Evolutionary conservation across 2,113 vertebrate species (phyloP).

Genomic region (Trinectes maculatus): DNA sequence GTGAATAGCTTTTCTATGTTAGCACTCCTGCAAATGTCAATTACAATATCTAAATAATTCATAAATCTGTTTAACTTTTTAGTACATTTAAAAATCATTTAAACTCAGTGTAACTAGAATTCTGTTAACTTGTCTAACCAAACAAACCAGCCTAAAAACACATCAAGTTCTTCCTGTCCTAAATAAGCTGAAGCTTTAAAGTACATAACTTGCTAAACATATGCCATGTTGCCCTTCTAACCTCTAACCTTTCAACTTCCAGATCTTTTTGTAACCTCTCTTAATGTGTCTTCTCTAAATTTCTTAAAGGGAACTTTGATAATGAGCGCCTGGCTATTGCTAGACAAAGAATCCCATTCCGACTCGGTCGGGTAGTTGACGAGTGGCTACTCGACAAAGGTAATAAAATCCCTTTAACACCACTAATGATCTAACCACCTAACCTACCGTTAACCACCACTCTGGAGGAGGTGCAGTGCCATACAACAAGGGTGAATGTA

Average conservation of each 20-base stretch:
- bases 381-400: conserved; percentile 99
- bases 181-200: conserved; percentile 80
- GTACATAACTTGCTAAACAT: conserved; percentile 82
- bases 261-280: conserved; percentile 84
- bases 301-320: conserved; percentile 98
- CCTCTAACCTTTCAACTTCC: conserved; percentile 87
- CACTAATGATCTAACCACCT: conserved; percentile 82
- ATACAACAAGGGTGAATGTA: conserved; percentile 51
- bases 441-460: conserved; percentile 84
- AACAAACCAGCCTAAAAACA: conserved; percentile 72
- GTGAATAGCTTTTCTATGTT: conserved; percentile 37
- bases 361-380: conserved; percentile 99
- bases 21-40: conserved; percentile 48
- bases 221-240: conserved; percentile 83
- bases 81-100: conserved; percentile 66
- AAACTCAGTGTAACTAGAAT: conserved; percentile 79
- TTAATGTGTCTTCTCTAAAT: conserved; percentile 91
- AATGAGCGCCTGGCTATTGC: conserved; percentile 98
- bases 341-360: conserved; percentile 99
- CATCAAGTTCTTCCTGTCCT: conserved; percentile 75
- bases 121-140: conserved; percentile 77
- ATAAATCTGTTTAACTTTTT: conserved; percentile 82
- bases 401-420: conserved; percentile 93
- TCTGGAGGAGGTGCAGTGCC: conserved; percentile 87
- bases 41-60: conserved; percentile 76